Evolutionary conservation across 2,888 invertebrate genomes (phyloP), one percentile per base, ranked within the genome.

Genomic region (Hypercompe scribonia): DNA sequence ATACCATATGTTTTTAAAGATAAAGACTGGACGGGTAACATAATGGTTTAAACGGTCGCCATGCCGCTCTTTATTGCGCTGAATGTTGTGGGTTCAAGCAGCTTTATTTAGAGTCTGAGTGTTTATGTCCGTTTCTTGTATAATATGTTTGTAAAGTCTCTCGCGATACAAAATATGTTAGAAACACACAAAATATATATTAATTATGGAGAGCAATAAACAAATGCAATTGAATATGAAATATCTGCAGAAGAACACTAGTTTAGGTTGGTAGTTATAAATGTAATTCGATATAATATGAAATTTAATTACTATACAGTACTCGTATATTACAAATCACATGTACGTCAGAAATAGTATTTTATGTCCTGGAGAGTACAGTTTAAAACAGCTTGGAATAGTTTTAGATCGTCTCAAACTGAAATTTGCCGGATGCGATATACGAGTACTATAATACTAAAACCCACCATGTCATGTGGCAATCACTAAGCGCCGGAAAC

Each of bases 401-500:
- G 15, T 54, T 24, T 72, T 71, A 39, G 39, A 71, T 68, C 71
- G 28, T 75, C 72, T 73, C 65, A 74, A 75, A 74, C 80, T 79
- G 75, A 78, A 79, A 78, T 75, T 71, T 80, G 72, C 82, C 78
- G 82, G 84, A 83, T 80, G 78, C 74, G 74, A 78, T 67, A 68
- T 73, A 58, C 58, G 50, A 54, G 21, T 34, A 74, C 73, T 76
- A 77, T 77, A 70, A 76, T 76, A 77, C 65, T 77, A 78, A 83
- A 83, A 80, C 76, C 81, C 76, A 80, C 77, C 76, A 84, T 79
- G 76, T 81, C 82, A 73, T 82, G 74, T 65, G 67, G 73, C 78
- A 74, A 77, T 80, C 78, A 80, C 78, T 71, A 71, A 76, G 72
- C 81, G 78, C 84, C 84, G 84, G 84, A 83, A 84, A 83, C 83